Evolutionary conservation across 2,888 invertebrate genomes (phyloP), one percentile per base, ranked within the genome.

Genomic region (Rhimphoctona megacephalus): DNA sequence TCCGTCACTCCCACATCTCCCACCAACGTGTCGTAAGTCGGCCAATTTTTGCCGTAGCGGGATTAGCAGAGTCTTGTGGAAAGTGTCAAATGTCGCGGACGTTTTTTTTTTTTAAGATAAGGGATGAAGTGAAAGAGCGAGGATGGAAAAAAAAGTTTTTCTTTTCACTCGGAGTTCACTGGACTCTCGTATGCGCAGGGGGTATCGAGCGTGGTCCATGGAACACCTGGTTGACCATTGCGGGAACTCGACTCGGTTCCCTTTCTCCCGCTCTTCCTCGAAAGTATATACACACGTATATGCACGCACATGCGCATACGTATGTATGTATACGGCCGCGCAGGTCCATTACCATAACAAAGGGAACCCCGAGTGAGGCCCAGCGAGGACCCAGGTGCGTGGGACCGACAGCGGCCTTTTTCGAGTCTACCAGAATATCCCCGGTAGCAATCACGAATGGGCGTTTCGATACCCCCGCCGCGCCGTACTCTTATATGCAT

Each of bases 391-490:
- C 93, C 93, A 93, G 93, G 92, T 93, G 93, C 93, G 93, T 93
- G 93, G 93, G 93, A 93, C 93, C 92, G 83, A 46, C 81, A 69
- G 64, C 67, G 52, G 87, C 87, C 88, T 90, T 86, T 89, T 90
- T 90, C 90, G 82, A 90, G 78, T 49, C 64, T 73, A 33, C 36
- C 81, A 81, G 67, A 78, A 57, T 46, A 76, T 69, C 89, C 90
- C 91, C 92, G 88, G 92, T 93, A 93, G 93, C 92, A 85, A 89
- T 89, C 88, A 19, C 36, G 49, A 89, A 91, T 93, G 92, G 93
- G 92, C 93, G 92, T 92, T 92, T 73, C 89, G 91, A 93, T 93
- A 93, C 92, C 93, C 93, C 93, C 93, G 92, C 90, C 70, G 91
- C 86, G 84, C 70, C 72, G 81, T 80, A 74, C 73, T 77, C 54